A percentile compares a stretch with the other conserved stretches of the same genome.
These are phyloP conservation scores for Chaitophorus viminalis DNA, from an alignment of 2,888 invertebrate genomes.

Conservation along the genomic window DNA sequence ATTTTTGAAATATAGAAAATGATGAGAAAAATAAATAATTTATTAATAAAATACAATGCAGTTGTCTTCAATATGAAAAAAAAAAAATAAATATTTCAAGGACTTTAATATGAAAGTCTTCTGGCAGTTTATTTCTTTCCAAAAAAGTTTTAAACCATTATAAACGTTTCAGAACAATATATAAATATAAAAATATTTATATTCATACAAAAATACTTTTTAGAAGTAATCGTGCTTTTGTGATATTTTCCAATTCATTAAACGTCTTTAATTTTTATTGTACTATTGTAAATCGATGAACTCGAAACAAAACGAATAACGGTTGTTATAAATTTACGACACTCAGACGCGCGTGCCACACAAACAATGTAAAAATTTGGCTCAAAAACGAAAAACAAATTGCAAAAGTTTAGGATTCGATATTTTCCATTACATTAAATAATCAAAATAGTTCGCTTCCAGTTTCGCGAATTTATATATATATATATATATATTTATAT, in stretches of 20 bases:
- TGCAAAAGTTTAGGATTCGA: conserved; percentile 45
- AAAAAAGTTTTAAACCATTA: background rate
- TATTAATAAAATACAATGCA: too few relatives aligned
- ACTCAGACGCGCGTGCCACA: background rate
- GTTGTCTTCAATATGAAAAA: too few relatives aligned
- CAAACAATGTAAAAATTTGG: conserved; percentile 22
- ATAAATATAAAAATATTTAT: background rate
- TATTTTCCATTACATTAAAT: conserved; percentile 45
- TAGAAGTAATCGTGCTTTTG: conserved; percentile 11
- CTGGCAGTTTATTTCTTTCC: background rate
- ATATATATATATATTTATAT: too few relatives aligned
- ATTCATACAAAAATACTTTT: background rate
- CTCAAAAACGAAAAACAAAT: conserved; percentile 42
- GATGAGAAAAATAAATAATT: too few relatives aligned
- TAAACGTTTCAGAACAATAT: background rate
- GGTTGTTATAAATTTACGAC: background rate
- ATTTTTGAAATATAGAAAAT: too few relatives aligned
- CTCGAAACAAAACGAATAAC: conserved; percentile 23
- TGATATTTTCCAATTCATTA: conserved; percentile 46
- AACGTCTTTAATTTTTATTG: conserved; percentile 28
- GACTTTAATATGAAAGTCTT: background rate
- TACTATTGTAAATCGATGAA: conserved; percentile 11
- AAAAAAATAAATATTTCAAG: too few relatives aligned
- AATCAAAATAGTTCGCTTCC: conserved; percentile 25
- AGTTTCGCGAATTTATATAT: background rate